Base-by-base conservation (phyloP, 2,888 invertebrate species). In the Galeopsomyia nigrocyanea region DNA sequence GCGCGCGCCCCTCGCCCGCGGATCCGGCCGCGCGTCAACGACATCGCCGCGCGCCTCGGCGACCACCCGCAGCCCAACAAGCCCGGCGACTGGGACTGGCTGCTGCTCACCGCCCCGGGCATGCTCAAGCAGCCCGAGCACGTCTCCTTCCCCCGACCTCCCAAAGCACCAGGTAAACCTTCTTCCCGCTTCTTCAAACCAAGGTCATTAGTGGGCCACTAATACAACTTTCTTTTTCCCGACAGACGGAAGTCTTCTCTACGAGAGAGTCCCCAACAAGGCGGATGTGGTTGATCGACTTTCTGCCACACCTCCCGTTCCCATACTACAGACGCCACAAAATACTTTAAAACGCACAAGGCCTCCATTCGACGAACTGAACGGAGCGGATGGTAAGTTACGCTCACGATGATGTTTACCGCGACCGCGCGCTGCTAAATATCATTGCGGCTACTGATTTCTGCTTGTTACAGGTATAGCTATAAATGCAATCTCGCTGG, bases 131-230 rank as follows among this genome's bases (percentile, higher is more conserved):
- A 90, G 87, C 95, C 95, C 50, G 91, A 91, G 79, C 91, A 92
- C 83, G 91, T 94, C 78, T 94, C 94, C 81, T 97, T 95, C 88
- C 96, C 96, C 68, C 94, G 95, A 87, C 96, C 96, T 77, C 96
- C 96, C 61, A 95, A 95, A 87, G 96, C 94, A 73, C 93, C 94
- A 75, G 94, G 92, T 92, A 81, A 73, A 77, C 70, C 49, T 50
- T 13, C 58, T 26, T 46, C 65, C 47, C 67, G 58, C 64, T 62
- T 17, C 26, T 26, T 16, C 17, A 5, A 0, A 2, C 31, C 26
- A 10, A 49, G 22, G 3, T 21, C 3, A 17, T 7, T 13, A 5
- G 26, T 5, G 5, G 5, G 26, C 39, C 10, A 1, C 62, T 46
- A 26, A 14, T 46, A 17, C 17, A 3, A 7, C 26, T 5, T 26